Percentiles rank a stretch among this genome's conserved stretches.
These are phyloP conservation scores for Lytechinus pictus DNA, from an alignment of 35 echinoderm and acorn worm genomes.

Conservation along the genomic window DNA sequence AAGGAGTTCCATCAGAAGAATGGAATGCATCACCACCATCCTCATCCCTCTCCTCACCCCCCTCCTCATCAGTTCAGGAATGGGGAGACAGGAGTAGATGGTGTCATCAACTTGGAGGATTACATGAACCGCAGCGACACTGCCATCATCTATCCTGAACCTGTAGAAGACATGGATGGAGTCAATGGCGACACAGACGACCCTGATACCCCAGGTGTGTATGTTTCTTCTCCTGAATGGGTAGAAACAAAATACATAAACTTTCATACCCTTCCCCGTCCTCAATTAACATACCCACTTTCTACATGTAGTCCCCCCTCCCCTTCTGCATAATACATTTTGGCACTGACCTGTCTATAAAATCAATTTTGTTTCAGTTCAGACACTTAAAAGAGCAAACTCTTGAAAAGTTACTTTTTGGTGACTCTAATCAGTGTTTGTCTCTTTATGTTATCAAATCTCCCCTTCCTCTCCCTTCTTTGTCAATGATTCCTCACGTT, in stretches of 20 bases:
- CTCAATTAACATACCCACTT: too few relatives aligned
- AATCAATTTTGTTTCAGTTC: too few relatives aligned
- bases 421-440: too few relatives aligned
- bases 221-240: neutral
- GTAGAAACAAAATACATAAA: neutral
- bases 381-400: too few relatives aligned
- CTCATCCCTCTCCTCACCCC: neutral
- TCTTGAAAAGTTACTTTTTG: too few relatives aligned
- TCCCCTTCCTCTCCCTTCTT: neutral
- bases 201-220: slow-evolving; percentile 22
- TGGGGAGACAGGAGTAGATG: slow-evolving; percentile 36
- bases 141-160: slow-evolving; percentile 71
- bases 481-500: slow-evolving; percentile 44
- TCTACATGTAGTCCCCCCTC: too few relatives aligned
- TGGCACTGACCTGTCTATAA: too few relatives aligned
- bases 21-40: slow-evolving; percentile 6
- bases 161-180: slow-evolving; percentile 65
- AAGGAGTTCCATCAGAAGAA: slow-evolving; percentile 35
- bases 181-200: slow-evolving; percentile 53
- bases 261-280: too few relatives aligned
- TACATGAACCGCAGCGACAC: slow-evolving; percentile 73
- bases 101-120: slow-evolving; percentile 61
- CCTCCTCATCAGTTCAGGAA: slow-evolving; percentile 43
- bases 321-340: too few relatives aligned
- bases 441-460: neutral